Evolutionary conservation across 2,113 vertebrate genomes (phyloP), one percentile per base, ranked within the genome.

Genomic region (Malurus alboscapulatus): DNA sequence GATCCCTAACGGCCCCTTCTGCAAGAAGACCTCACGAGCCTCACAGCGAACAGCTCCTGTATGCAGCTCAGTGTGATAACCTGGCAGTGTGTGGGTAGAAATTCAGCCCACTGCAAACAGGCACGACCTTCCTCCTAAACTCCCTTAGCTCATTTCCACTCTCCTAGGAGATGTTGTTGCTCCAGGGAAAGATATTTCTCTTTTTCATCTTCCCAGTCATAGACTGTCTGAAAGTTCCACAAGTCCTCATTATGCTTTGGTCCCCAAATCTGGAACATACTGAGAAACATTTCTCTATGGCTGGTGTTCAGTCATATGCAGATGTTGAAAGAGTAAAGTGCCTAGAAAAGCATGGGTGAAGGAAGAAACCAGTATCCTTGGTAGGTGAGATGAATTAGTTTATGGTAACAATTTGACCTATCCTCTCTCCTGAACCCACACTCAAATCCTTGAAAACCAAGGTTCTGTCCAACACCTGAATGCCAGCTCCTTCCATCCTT

Each of bases 401-500:
- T 17, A 85, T 5, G 7, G 30, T 51, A 87, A 88, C 15, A 61
- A 57, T 69, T 26, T 50, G 58, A 42, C 29, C 47, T 77, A 11
- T 30, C 3, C 9, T 67, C 47, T 82, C 7, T 85, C 38, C 54
- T 58, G 48, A 32, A 76, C 27, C 29, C 38, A 69, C 30, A 26
- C 34, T 85, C 27, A 86, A 67, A 80, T 26, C 17, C 26, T 48
- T 34, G 20, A 90, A 92, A 69, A 85, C 8, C 22, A 66, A 84
- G 8, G 36, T 73, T 57, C 74, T 73, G 51, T 55, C 36, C 63
- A 50, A 65, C 47, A 58, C 21, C 17, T 12, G 0, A 78, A 84
- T 63, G 48, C 10, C 75, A 93, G 18, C 16, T 86, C 51, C 72
- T 86, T 93, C 25, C 20, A 61, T 30, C 15, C 42, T 94, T 84